Evolutionary conservation across 2,113 vertebrate species (phyloP), one percentile per base, ranked within the genome.

Genomic region (Zeus faber): DNA sequence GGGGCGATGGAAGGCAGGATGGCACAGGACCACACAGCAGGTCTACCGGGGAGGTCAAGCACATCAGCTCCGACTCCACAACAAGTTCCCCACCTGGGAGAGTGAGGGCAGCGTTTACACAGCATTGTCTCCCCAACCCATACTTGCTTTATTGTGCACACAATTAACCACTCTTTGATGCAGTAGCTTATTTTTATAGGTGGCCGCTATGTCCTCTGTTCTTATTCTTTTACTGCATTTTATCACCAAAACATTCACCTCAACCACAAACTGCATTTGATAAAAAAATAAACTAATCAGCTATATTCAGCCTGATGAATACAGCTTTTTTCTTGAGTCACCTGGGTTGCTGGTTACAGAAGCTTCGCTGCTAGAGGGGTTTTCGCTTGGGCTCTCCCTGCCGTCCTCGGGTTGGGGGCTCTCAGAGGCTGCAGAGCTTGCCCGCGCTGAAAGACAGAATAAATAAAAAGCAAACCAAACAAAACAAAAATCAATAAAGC

Each of bases 11-110:
- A 8, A 99, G 84, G 75, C 93, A 95, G 33, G 95, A 98, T 2
- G 96, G 97, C 11, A 98, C 94, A 0, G 96, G 97, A 2, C 92
- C 95, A 57, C 97, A 96, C 65, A 99, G 74, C 22, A 99, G 92
- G 85, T 99, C 97, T 14, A 95, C 63, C 0, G 94, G 90, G 40
- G 95, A 86, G 2, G 83, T 75, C 70, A 97, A 82, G 73, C 77
- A 89, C 62, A 95, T 88, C 8, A 98, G 90, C 75, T 95, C 95
- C 4, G 91, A 86, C 3, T 96, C 94, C 0, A 57, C 66, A 8
- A 77, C 83, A 33, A 49, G 69, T 95, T 70, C 14, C 18, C 75
- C 71, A 69, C 73, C 93, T 96, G 71, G n/a, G 18, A 62, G n/a
- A n/a, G n/a, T n/a, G n/a, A n/a, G n/a, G n/a, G n/a, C n/a, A n/a